Evolutionary conservation across 2,113 vertebrate genomes (phyloP).

Genomic region (Pycnonotus jocosus): DNA sequence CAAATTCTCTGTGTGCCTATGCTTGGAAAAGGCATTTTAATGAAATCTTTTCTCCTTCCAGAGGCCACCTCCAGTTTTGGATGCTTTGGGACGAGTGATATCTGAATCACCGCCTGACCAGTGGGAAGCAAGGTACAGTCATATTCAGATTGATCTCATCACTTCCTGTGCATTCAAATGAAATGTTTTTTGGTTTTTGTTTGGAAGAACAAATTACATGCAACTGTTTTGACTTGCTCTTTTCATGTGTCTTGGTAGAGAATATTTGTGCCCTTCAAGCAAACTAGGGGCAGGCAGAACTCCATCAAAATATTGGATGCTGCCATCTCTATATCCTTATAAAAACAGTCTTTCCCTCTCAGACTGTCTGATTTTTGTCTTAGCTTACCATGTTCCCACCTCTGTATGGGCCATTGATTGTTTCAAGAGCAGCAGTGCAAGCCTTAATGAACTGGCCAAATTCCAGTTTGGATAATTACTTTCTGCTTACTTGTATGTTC

Average conservation of each 20-base stretch:
- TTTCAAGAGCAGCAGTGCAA: background rate
- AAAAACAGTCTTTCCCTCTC: background rate
- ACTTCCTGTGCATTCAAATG: background rate
- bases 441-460: background rate
- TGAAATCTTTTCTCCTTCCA: constrained; percentile 39
- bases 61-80: constrained; percentile 93
- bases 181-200: background rate
- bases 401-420: background rate
- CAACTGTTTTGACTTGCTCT: background rate
- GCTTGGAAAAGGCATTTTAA: background rate
- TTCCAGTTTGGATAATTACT: constrained; percentile 8
- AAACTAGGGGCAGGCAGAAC: background rate
- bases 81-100: constrained; percentile 93
- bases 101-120: constrained; percentile 95
- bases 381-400: background rate
- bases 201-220: background rate
- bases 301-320: background rate
- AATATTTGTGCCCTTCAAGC: background rate
- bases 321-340: background rate
- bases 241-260: background rate
- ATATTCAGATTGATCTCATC: background rate
- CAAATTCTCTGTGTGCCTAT: rapidly evolving
- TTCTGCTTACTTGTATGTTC: background rate
- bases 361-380: background rate
- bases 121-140: constrained; percentile 92